A percentile compares a stretch with the other conserved stretches of the same genome.
These are phyloP conservation scores for Rhinichthys osculus DNA, from an alignment of 2,797 vertebrate genomes.

Conservation along the genomic window DNA sequence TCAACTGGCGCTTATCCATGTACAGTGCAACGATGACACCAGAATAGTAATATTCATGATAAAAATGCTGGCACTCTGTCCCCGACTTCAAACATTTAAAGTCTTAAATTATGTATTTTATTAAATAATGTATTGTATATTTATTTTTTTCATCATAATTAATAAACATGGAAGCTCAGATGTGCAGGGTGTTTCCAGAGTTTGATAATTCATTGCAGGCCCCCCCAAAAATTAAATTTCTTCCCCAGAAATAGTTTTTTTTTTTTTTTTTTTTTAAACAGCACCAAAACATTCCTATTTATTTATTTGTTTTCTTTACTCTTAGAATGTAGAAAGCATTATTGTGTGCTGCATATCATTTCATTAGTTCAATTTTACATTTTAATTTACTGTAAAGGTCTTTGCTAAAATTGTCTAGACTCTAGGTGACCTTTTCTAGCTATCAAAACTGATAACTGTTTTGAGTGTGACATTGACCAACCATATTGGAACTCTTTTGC, in stretches of 20 bases:
- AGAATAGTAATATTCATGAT: neutral
- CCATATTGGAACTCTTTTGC: neutral
- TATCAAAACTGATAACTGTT: neutral
- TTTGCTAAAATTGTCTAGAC: too few relatives aligned
- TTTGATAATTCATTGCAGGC: neutral
- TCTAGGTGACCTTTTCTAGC: neutral
- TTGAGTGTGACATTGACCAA: neutral
- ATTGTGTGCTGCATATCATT: neutral
- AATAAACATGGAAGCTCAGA: neutral
- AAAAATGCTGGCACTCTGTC: neutral
- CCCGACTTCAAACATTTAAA: neutral
- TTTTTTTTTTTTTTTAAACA: too few relatives aligned
- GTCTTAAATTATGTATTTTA: neutral
- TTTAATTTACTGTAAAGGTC: too few relatives aligned
- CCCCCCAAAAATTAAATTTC: too few relatives aligned
- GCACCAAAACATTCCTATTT: neutral
- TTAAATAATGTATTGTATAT: neutral
- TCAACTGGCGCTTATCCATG: neutral
- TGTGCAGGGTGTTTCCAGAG: neutral
- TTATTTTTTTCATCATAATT: neutral
- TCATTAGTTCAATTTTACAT: neutral
- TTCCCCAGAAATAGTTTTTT: too few relatives aligned
- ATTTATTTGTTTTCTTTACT: neutral
- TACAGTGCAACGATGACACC: neutral
- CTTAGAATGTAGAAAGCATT: neutral